These are phyloP conservation scores for Melanchra persicariae DNA, from an alignment of 2,888 invertebrate species.

Conservation along the genomic window DNA sequence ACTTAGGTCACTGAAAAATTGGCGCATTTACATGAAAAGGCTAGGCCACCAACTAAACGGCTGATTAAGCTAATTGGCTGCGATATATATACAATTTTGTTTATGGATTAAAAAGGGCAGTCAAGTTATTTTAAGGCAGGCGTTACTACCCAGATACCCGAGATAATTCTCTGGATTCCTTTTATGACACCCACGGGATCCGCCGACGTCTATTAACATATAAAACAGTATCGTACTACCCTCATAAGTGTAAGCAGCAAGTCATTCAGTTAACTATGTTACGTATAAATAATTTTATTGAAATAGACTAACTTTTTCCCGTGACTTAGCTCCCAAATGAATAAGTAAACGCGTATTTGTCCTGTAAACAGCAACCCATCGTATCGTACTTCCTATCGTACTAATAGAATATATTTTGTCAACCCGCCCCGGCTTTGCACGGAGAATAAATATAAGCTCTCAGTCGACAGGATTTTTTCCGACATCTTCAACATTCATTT, in stretches of 20 bases:
- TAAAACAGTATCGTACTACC: slow-evolving; percentile 1
- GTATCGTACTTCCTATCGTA: not conserved
- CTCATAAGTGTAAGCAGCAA: slow-evolving; percentile 1
- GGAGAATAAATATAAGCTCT: too few species aligned
- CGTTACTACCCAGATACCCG: not conserved
- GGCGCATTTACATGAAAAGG: too few species aligned
- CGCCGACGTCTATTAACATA: slow-evolving; percentile 6
- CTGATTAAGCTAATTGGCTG: too few species aligned
- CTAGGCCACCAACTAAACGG: too few species aligned
- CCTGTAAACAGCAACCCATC: not conserved
- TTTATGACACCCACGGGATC: not conserved
- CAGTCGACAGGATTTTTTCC: too few species aligned
- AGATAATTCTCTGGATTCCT: not conserved
- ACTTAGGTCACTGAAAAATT: too few species aligned
- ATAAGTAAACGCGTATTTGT: not conserved
- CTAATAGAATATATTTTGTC: too few species aligned
- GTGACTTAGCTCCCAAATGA: not conserved
- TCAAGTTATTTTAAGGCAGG: not conserved
- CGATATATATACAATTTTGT: too few species aligned
- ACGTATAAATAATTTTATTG: slow-evolving; percentile 15
- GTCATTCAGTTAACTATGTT: not conserved
- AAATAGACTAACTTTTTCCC: not conserved
- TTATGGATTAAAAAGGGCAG: too few species aligned
- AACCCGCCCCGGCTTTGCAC: too few species aligned
- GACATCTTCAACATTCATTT: too few species aligned